Base-by-base conservation (phyloP, 2,888 invertebrate species). In the Acleris holmiana region DNA sequence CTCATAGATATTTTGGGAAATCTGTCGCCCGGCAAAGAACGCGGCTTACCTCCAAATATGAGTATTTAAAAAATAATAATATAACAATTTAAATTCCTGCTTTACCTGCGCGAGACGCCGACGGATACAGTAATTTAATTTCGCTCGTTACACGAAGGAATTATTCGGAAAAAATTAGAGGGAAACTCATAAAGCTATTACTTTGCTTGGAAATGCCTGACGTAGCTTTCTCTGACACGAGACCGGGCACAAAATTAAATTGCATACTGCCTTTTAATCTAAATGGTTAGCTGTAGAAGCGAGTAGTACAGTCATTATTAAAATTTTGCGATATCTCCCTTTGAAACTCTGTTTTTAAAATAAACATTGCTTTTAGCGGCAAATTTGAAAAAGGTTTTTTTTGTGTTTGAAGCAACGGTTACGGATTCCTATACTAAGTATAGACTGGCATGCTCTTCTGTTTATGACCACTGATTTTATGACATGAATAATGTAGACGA, bases 151-250 rank as follows among this genome's bases (percentile, higher is more conserved):
- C 76, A 75, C 72, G 78, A 76, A 77, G 76, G 73, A 82, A 83
- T 83, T 80, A 82, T 85, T 84, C 76, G 76, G 70, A 83, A 85
- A 85, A 84, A 88, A 84, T 78, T 77, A 70, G 80, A 80, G 78
- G 69, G 75, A 79, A 86, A 80, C 79, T 87, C 84, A 83, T 86
- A 88, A 86, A 84, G 83, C 81, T 81, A 80, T 84, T 84, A 83
- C 83, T 77, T 75, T 71, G 74, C 78, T 80, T 76, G 76, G 71
- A 80, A 86, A 84, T 70, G 76, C 76, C 83, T 81, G 85, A 85
- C 83, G 82, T 74, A 73, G 83, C 82, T 73, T 79, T 80, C 75
- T 74, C 77, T 73, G 79, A 80, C 76, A 79, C 73, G 78, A 75
- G 71, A 73, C 71, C 75, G 71, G 74, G 76, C 74, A 76, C 76